Percentiles rank a stretch among this genome's conserved stretches.
Conservation (phyloP, 2,113 vertebrate species). For the Tenrec ecaudatus region DNA sequence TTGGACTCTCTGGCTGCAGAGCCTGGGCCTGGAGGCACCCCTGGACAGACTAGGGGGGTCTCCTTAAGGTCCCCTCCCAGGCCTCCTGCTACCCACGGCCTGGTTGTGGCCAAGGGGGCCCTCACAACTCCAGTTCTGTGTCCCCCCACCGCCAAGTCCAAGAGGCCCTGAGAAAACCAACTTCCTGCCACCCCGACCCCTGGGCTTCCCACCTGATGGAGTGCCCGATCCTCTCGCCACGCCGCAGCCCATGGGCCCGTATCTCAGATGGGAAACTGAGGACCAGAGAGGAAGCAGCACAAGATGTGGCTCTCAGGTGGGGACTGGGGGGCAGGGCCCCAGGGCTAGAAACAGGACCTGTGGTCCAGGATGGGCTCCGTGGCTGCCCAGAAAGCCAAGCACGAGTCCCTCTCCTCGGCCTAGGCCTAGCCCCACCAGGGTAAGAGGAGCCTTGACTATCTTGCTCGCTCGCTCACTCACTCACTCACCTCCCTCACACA, state of each 20-base stretch:
- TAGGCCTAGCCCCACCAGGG: not conserved
- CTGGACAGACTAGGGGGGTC: not conserved
- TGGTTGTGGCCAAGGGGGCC: not conserved
- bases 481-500: too few species aligned
- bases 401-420: not conserved
- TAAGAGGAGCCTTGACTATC: too few species aligned
- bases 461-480: too few species aligned
- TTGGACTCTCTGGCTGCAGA: not conserved
- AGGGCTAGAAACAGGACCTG: not conserved
- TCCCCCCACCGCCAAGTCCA: not conserved
- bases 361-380: not conserved
- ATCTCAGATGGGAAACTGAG: constrained; percentile 11
- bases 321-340: not conserved
- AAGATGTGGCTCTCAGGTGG: not conserved
- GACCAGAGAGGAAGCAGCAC: not conserved
- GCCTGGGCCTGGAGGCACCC: not conserved
- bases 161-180: not conserved
- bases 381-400: not conserved
- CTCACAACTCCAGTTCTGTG: too few species aligned
- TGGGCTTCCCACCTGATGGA: not conserved
- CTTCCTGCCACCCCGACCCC: not conserved
- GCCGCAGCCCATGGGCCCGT: not conserved
- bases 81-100: not conserved
- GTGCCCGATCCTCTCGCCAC: not conserved
- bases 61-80: not conserved